A percentile compares a stretch with the other conserved stretches of the same genome.
Evolutionary conservation across 2,113 vertebrate genomes (phyloP).

Genomic region (Aphelocoma coerulescens): DNA sequence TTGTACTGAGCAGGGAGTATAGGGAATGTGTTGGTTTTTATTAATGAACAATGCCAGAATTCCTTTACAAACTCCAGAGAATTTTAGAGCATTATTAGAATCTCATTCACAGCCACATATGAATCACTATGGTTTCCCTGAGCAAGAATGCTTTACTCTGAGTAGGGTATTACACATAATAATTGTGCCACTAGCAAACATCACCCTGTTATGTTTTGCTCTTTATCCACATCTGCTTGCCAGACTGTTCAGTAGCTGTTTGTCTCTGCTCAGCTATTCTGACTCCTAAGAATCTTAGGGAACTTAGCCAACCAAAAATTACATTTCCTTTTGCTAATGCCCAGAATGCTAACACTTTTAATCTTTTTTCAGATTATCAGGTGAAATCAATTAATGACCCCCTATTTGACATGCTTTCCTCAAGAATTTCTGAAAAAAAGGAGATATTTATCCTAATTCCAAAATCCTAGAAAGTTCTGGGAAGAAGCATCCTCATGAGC

Average conservation of each 20-base stretch:
- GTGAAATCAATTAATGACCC: neutral
- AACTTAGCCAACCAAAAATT: neutral
- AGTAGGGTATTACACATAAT: neutral
- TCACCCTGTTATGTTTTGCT: neutral
- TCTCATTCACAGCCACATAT: constrained; percentile 18
- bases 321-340: neutral
- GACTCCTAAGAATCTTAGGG: neutral
- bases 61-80: neutral
- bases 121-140: neutral
- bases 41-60: constrained; percentile 24
- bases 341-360: neutral
- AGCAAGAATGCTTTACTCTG: neutral
- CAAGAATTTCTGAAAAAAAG: neutral
- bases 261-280: neutral
- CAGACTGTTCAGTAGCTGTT: neutral
- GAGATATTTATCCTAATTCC: neutral
- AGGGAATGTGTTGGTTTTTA: neutral
- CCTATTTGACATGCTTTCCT: neutral
- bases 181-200: neutral
- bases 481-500: neutral
- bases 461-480: neutral
- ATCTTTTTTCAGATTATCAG: neutral
- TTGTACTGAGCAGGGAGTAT: neutral
- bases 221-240: neutral
- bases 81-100: constrained; percentile 7